Evolutionary conservation across 2,113 vertebrate species (phyloP), one percentile per base, ranked within the genome.

Genomic region (Saccopteryx bilineata): DNA sequence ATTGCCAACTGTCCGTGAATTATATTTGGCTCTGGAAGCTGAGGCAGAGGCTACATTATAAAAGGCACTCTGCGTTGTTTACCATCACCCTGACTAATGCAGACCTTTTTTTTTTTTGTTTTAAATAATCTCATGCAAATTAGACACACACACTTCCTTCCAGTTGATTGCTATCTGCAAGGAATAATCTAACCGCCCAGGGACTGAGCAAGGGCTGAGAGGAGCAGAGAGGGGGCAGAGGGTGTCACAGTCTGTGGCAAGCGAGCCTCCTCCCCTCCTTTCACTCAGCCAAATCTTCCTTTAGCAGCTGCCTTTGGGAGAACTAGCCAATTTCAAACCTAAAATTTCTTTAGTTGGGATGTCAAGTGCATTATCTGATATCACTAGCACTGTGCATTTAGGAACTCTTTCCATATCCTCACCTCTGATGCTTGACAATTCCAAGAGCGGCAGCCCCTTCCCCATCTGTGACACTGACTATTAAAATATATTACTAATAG

Each of bases 51-150:
- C 98, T 98, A 98, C 98, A 98, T 98, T 98, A 98, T 98, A 98
- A 99, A 98, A 98, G 98, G 98, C 98, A 98, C 98, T 97, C 96
- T 97, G 97, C 96, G 93, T 98, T 98, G 98, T 99, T 99, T 99
- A 98, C 98, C 98, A 98, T 98, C 98, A 98, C 98, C 98, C 98
- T 98, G 98, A 98, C 98, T 99, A 98, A 99, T 98, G 98, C 98
- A 98, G 98, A 98, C 97, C 98, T 98, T 98, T 98, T 98, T 98
- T 99, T 99, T 98, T 98, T 98, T 97, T 97, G 98, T 99, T 99
- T 99, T 98, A 99, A 99, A 99, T 99, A 99, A 99, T 99, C 98
- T 99, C 98, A 99, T 99, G 98, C 99, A 99, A 99, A 99, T 99
- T 98, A 99, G 98, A 99, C 98, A 98, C 98, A 99, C 98, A 99